Conservation (phyloP, 92 coral and sea anemone genomes). For the Palythoa grandis region DNA sequence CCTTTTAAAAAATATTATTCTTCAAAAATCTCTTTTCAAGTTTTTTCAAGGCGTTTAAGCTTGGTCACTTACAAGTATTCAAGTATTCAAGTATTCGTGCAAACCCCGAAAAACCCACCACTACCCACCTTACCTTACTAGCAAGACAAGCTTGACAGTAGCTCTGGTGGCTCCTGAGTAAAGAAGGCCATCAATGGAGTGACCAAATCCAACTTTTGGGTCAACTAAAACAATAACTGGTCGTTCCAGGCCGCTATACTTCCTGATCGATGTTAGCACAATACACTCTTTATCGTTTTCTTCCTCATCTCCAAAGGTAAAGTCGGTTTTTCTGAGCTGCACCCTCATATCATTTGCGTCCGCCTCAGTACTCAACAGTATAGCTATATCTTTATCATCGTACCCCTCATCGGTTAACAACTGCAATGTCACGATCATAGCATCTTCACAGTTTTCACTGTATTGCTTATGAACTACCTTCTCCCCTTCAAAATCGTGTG, state of each 20-base stretch:
- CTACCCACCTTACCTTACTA: not conserved
- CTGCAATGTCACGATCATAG: not conserved
- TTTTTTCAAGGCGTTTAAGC: too few species aligned
- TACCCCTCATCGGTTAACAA: not conserved
- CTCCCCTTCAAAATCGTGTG: not conserved
- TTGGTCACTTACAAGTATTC: too few species aligned
- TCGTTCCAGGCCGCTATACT: conserved; percentile 44
- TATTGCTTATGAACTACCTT: not conserved
- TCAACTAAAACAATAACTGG: conserved; percentile 41
- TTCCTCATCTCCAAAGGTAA: not conserved
- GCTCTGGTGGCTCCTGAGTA: conserved; percentile 46
- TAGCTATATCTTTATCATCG: not conserved
- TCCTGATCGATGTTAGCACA: conserved; percentile 35
- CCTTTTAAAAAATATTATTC: too few species aligned
- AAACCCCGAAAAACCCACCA: not conserved
- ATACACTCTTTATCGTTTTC: not conserved
- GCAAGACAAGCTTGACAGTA: conserved; percentile 12
- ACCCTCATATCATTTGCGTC: not conserved
- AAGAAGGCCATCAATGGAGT: not conserved
- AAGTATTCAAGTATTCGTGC: too few species aligned
- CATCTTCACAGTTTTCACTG: not conserved
- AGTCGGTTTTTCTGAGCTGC: not conserved
- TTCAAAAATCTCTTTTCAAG: too few species aligned
- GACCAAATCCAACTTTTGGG: not conserved
- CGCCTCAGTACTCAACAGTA: not conserved